These are phyloP conservation scores for Drymonia ruficornis DNA, from an alignment of 2,888 invertebrate species.

Conservation along the genomic window DNA sequence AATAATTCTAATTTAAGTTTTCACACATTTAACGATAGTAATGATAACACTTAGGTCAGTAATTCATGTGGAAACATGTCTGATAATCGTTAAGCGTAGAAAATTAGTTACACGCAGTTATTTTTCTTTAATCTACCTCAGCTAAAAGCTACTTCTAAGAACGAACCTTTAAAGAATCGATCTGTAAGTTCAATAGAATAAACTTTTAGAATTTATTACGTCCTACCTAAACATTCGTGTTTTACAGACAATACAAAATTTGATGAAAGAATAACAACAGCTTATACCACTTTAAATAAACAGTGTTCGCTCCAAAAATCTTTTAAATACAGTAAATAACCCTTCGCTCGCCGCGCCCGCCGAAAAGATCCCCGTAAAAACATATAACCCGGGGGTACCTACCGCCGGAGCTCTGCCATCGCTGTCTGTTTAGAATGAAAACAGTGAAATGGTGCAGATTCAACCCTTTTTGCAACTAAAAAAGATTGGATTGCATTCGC, in stretches of 20 bases:
- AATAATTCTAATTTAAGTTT: too few species aligned
- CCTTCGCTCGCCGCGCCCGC: conserved; percentile 26
- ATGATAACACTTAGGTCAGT: background rate
- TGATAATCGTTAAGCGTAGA: background rate
- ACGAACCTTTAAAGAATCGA: background rate
- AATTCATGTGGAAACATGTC: background rate
- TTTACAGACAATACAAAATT: background rate
- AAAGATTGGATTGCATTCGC: conserved; percentile 58
- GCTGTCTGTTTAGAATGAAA: conserved; percentile 52
- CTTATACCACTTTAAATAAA: conserved; percentile 38
- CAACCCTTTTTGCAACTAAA: conserved; percentile 52
- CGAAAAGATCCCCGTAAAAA: conserved; percentile 29
- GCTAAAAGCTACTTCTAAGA: background rate
- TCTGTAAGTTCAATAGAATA: background rate
- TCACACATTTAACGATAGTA: too few species aligned
- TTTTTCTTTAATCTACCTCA: too few species aligned
- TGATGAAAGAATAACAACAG: conserved; percentile 12
- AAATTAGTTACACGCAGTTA: too few species aligned
- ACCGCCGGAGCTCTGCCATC: conserved; percentile 33
- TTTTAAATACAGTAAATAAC: conserved; percentile 44
- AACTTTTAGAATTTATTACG: background rate
- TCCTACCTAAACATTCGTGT: background rate
- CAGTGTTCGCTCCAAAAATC: conserved; percentile 36
- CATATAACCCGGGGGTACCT: conserved; percentile 29
- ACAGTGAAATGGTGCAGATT: conserved; percentile 50